Base-by-base conservation (phyloP, 23 tunicate genomes). In the Phallusia fumigata region DNA sequence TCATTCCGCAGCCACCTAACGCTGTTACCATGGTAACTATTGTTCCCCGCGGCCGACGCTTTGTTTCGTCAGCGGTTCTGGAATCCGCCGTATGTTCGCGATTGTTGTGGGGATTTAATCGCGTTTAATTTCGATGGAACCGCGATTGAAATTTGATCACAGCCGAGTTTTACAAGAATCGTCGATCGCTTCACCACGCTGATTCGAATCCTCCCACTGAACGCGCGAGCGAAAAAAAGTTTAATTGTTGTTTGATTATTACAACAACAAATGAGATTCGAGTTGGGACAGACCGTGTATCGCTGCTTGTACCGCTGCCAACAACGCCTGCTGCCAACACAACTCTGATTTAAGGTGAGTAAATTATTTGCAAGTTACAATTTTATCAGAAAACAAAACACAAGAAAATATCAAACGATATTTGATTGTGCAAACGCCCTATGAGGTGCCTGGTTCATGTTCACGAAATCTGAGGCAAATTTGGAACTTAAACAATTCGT, bases 91-190 rank as follows among this genome's bases (percentile, higher is more conserved):
- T n/a, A n/a, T n/a, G n/a, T n/a, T 58, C 69, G 28, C 3, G 69
- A 58, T 58, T 58, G 69, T 58, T 58, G 69, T 58, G 2, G 69
- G 69, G 69, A 22, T 58, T 58, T 58, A 58, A 58, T 58, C 69
- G 69, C 26, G 28, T 58, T 58, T 58, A 58, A 58, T 58, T 58
- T 58, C 69, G 69, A 1, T 58, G 15, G 69, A 58, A 58, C 28
- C 69, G 69, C 69, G 69, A 58, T 58, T 58, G 69, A 58, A 58
- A 58, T 58, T 21, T 13, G 69, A 58, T 22, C 18, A 51, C 15
- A 18, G 58, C 18, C 58, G 69, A 5, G 47, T 3, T 40, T 5
- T 40, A 40, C 47, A 40, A 40, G 47, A 40, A 40, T 3, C 47
- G 5, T 10, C 47, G 47, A 5, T 40, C 69, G 69, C 69, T 58